Percentiles rank a stretch among this genome's conserved stretches.
Evolutionary conservation across 1,140 invertebrate genomes (phyloP).

Genomic region (Mesaphorura yosii): DNA sequence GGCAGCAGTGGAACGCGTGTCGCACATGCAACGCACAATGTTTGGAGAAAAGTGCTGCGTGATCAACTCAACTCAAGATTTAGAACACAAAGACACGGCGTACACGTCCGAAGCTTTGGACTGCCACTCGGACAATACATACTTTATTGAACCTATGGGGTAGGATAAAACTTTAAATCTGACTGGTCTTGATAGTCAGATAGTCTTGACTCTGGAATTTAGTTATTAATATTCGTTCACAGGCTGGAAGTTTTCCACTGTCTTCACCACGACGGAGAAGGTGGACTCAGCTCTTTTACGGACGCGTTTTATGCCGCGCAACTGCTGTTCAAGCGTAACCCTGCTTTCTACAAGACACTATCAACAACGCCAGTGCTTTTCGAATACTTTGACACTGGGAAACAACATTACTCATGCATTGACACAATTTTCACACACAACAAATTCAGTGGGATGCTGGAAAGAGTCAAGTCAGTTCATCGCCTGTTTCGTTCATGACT

Average conservation of each 20-base stretch:
- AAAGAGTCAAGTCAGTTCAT: conserved; percentile 43
- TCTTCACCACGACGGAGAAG: conserved; percentile 45
- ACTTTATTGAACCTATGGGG: conserved; percentile 29
- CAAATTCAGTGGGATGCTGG: conserved; percentile 39
- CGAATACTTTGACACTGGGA: conserved; percentile 49
- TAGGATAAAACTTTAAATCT: conserved; percentile 4
- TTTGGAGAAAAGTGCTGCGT: conserved; percentile 18
- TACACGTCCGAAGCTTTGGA: conserved; percentile 22
- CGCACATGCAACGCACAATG: conserved; percentile 24
- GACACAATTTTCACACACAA: conserved; percentile 45
- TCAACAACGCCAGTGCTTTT: conserved; percentile 44
- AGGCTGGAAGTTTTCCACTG: conserved; percentile 50
- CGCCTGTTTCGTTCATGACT: too few relatives aligned
- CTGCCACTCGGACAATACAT: conserved; percentile 24
- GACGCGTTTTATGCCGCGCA: conserved; percentile 50
- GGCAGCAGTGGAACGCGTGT: conserved; percentile 14
- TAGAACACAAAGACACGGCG: conserved; percentile 22
- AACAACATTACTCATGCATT: conserved; percentile 40
- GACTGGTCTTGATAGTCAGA: too few relatives aligned
- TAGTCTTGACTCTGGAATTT: too few relatives aligned
- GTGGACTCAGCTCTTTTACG: conserved; percentile 50
- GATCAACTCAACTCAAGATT: conserved; percentile 12
- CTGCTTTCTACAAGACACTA: conserved; percentile 46
- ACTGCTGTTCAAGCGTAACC: conserved; percentile 41
- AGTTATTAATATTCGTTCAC: neutral